Percentiles rank a stretch among this genome's conserved stretches.
phyloP scores from a whole-genome alignment of 2,113 vertebrate genomes.

The Megaceryle torquata region DNA sequence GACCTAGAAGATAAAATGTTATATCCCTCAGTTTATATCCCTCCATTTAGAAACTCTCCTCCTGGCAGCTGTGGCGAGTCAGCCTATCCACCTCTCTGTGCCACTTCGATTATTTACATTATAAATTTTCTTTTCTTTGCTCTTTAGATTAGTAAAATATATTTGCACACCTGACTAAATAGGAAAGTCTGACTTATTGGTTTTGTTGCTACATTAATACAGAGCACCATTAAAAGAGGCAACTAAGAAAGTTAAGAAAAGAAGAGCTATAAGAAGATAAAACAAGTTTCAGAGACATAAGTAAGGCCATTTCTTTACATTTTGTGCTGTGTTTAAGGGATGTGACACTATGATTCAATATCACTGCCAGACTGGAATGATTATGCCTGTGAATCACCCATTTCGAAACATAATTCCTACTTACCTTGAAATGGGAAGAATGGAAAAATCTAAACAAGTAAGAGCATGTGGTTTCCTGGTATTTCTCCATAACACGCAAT shows the following conservation, averaged over 20 bases:
- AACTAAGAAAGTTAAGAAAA: not conserved
- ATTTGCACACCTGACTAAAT: not conserved
- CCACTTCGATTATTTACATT: not conserved
- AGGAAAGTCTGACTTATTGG: not conserved
- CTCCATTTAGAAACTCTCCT: not conserved
- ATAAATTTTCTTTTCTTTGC: not conserved
- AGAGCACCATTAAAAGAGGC: not conserved
- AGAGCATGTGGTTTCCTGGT: not conserved
- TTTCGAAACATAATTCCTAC: constrained; percentile 27
- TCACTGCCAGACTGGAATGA: not conserved
- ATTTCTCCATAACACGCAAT: not conserved
- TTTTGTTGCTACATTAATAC: not conserved
- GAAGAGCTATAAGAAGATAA: not conserved
- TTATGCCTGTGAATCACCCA: not conserved
- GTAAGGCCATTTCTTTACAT: not conserved
- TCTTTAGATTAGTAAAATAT: not conserved
- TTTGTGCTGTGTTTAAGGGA: not conserved
- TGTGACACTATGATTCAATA: not conserved
- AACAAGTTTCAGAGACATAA: not conserved
- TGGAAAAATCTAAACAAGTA: constrained; percentile 20
- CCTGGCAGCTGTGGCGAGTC: not conserved
- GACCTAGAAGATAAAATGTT: not conserved
- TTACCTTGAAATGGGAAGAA: constrained; percentile 35
- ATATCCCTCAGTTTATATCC: not conserved
- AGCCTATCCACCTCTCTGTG: not conserved